A percentile compares a stretch with the other conserved stretches of the same genome.
phyloP scores from a whole-genome alignment of 2,113 vertebrate genomes.

The Desmodus rotundus region DNA sequence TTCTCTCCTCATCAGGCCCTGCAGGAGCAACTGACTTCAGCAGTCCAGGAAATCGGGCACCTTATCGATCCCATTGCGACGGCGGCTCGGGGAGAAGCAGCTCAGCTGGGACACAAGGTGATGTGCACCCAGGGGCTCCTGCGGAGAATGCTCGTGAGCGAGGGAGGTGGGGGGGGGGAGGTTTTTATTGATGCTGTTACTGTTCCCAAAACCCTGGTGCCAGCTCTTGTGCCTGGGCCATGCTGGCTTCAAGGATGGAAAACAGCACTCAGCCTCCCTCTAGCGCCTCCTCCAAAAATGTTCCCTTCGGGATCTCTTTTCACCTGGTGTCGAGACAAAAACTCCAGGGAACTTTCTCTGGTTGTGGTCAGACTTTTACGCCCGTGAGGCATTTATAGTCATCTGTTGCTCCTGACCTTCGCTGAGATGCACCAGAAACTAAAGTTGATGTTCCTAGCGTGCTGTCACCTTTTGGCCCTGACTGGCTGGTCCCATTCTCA shows the following conservation, averaged over 20 bases:
- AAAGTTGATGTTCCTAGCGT: background rate
- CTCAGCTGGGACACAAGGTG: conserved; percentile 98
- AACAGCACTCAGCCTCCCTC: background rate
- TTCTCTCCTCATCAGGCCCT: conserved; percentile 85
- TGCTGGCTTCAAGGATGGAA: background rate
- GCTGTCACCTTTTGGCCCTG: background rate
- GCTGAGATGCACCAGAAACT: background rate
- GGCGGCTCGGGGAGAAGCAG: conserved; percentile 93
- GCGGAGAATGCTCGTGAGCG: accelerated
- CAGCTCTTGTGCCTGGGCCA: background rate
- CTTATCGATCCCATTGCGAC: conserved; percentile 96
- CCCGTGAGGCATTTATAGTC: background rate
- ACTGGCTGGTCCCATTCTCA: background rate
- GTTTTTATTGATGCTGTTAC: background rate
- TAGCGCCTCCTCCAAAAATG: background rate
- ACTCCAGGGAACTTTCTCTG: background rate
- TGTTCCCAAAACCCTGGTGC: background rate
- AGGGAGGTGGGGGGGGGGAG: accelerated
- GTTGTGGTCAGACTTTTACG: background rate
- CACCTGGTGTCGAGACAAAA: background rate
- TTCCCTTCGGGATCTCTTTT: background rate
- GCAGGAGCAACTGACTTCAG: conserved; percentile 96
- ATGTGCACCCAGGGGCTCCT: background rate
- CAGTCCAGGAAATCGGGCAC: conserved; percentile 97
- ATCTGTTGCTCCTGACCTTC: background rate